Base-by-base conservation (phyloP, 2,113 vertebrate species). In the Zapus hudsonius region DNA sequence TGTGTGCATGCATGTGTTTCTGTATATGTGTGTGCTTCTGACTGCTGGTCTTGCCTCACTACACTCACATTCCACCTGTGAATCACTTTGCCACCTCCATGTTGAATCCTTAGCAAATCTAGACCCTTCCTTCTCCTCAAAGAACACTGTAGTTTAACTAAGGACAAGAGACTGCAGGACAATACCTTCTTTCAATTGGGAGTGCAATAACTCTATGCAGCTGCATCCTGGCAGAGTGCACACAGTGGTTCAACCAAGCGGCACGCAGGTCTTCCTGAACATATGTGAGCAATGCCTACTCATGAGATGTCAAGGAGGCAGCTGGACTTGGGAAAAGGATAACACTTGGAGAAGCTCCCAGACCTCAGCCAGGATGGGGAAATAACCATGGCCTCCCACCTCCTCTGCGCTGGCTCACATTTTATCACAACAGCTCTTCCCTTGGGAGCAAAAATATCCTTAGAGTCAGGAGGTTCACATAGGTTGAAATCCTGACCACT, bases 311-410 rank as follows among this genome's bases (percentile, higher is more conserved):
- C 5, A 12, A 29, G 4, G 25, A 7, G 12, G 5, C 25, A 33
- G 36, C 22, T 3, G 1, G 38, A 7, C 82, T 1, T 3, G n/a
- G 29, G 0, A 5, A 22, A 33, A 5, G 59, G 57, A 11, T 29
- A 29, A 17, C 8, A 29, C 1, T 6, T 12, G 84, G 66, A 19
- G 15, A 20, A 5, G 66, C 1, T 33, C 4, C 16, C 2, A 36
- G 31, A 61, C 61, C 63, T 59, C 0, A 7, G 36, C 11, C 13
- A 0, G 2, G n/a, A 19, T 9, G 0, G 16, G 31, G 38, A 38
- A 15, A 4, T 17, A 3, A 23, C 6, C 8, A 1, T 0, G 1
- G 7, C 5, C 55, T 4, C 1, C 0, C 0, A 9, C 12, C 42
- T 23, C 22, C n/a, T 11, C 42, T 9, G 1, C 2, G 2, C 38